A percentile compares a stretch with the other conserved stretches of the same genome.
Conservation (phyloP, 2,113 vertebrate species). For the Brachypodius melanocephalos region DNA sequence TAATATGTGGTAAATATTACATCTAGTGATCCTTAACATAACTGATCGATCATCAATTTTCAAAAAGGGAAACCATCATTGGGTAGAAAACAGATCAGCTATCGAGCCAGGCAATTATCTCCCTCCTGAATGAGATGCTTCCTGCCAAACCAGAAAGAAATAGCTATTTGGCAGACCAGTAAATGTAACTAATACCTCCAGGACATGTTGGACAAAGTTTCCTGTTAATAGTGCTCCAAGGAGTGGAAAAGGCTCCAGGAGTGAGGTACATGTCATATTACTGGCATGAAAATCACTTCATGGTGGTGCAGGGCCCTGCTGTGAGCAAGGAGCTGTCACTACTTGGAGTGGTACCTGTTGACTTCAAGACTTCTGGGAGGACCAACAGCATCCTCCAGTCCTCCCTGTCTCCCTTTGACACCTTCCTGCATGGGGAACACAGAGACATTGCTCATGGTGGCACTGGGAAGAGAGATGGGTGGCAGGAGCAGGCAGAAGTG, state of each 20-base stretch:
- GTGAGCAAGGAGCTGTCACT: not conserved
- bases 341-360: not conserved
- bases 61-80: not conserved
- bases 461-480: not conserved
- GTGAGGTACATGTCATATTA: not conserved
- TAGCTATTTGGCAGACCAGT: constrained; percentile 20
- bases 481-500: not conserved
- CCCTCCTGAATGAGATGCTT: constrained; percentile 1
- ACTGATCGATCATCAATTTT: constrained; percentile 36
- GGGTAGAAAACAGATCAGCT: constrained; percentile 37
- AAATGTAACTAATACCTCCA: constrained; percentile 17
- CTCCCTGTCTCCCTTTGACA: not conserved
- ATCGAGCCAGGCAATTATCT: constrained; percentile 44
- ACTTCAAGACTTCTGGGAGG: not conserved
- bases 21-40: constrained; percentile 35
- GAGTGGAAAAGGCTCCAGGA: not conserved
- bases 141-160: constrained; percentile 48
- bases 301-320: not conserved
- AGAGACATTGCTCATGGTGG: rapidly evolving
- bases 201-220: not conserved
- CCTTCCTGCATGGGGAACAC: not conserved
- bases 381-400: not conserved
- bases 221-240: not conserved
- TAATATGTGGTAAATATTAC: constrained; percentile 18
- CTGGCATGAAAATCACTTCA: not conserved